Evolutionary conservation across 92 coral and sea anemone genomes (phyloP), one percentile per base, ranked within the genome.

Genomic region (Epizoanthus stellaris): DNA sequence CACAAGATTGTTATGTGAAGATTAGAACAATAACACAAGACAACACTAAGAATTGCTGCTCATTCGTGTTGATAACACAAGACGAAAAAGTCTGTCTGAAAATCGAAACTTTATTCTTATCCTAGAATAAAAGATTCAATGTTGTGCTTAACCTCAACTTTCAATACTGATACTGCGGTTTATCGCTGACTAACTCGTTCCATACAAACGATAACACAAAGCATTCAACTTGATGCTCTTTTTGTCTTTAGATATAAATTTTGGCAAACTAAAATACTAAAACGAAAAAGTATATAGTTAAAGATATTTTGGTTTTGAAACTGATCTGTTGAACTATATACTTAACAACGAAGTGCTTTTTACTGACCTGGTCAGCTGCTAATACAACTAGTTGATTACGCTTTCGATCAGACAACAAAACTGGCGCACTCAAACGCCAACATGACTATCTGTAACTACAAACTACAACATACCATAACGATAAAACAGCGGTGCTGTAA

Each of bases 391-490:
- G 15, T 38, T 40, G 9, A 70, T 3, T 70, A 4, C 8, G 43
- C 39, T 47, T 34, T 16, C 17, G 19, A 38, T 53, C 19, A 17
- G 17, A 30, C 43, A 14, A 21, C 42, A 12, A 4, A 14, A 4
- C 25, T 13, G 7, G 6, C 58, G 58, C 45, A 38, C 23, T 16
- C 13, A 1, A 5, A 4, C 3, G 2, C 39, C 43, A 43, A 52
- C 12, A 63, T 4, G 5, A 79, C 52, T 10, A 40, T 42, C 80
- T 75, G 67, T 30, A 34, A 0, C 19, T 68, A 38, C 47, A 79
- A 6, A 43, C 11, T 14, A 39, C 58, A 77, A 79, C 83, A 11
- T 79, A 79, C 83, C 83, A 79, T 79, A 40, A 20, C 61, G 34
- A 42, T 13, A 79, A 63, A 21, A 61, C 14, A 6, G 13, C 25